A percentile compares a stretch with the other conserved stretches of the same genome.
phyloP scores from a whole-genome alignment of 2,888 invertebrate species.

The Byasa hedistus region DNA sequence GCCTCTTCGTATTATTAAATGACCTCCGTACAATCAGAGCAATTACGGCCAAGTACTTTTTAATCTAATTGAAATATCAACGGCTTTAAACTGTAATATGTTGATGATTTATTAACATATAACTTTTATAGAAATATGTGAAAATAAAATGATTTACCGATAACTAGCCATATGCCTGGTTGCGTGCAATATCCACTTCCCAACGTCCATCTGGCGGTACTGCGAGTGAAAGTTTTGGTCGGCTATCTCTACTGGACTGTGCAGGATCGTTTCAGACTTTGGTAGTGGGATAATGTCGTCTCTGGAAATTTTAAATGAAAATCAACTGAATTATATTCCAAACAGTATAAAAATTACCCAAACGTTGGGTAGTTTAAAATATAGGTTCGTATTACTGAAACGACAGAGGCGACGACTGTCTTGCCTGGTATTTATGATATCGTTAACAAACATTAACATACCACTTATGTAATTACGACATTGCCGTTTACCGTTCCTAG shows the following conservation, averaged over 20 bases:
- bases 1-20: too few species aligned
- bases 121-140: background rate
- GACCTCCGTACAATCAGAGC: too few species aligned
- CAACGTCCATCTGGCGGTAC: conserved; percentile 57
- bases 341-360: too few species aligned
- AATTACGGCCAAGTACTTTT: too few species aligned
- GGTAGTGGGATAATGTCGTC: conserved; percentile 65
- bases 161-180: conserved; percentile 69
- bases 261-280: conserved; percentile 58
- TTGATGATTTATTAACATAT: too few species aligned
- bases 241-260: conserved; percentile 66
- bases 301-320: conserved; percentile 41
- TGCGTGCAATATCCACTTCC: conserved; percentile 60
- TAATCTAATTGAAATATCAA: too few species aligned
- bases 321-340: background rate
- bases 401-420: too few species aligned
- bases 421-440: background rate
- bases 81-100: too few species aligned
- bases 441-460: background rate
- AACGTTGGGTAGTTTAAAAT: too few species aligned
- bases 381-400: too few species aligned
- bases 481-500: background rate
- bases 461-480: too few species aligned
- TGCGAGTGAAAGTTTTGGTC: conserved; percentile 66
- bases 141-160: conserved; percentile 43